A percentile compares a stretch with the other conserved stretches of the same genome.
These are phyloP conservation scores for Andrena praecox DNA, from an alignment of 2,888 invertebrate genomes.

Conservation along the genomic window DNA sequence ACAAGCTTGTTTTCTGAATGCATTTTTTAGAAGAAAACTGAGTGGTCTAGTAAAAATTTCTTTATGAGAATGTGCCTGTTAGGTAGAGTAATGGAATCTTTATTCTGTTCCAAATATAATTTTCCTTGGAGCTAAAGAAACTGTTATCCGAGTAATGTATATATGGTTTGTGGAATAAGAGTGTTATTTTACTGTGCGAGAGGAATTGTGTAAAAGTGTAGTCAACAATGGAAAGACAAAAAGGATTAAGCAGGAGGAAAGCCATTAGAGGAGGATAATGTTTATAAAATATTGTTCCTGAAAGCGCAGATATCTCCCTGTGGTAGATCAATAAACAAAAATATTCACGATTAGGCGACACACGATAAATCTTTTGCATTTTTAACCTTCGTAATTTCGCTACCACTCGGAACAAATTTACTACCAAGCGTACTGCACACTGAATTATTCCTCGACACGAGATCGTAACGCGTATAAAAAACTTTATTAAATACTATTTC, in stretches of 20 bases:
- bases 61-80: no score
- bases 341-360: constrained; percentile 19
- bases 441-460: constrained; percentile 14
- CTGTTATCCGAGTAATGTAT: background rate
- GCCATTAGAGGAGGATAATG: background rate
- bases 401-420: constrained; percentile 33
- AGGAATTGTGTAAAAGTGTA: background rate
- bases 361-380: constrained; percentile 43
- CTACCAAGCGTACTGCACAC: background rate
- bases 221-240: no score
- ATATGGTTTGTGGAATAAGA: background rate
- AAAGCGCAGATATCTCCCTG: background rate
- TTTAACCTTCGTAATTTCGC: constrained; percentile 48
- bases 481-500: background rate
- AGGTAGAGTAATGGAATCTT: no score
- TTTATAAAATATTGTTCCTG: background rate
- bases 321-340: constrained; percentile 39
- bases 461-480: background rate
- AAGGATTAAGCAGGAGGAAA: background rate
- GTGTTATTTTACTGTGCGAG: background rate
- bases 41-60: no score
- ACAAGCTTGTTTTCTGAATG: no score
- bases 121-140: background rate
- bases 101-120: background rate
- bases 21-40: no score